Percentiles rank a stretch among this genome's conserved stretches.
phyloP scores from a whole-genome alignment of 2,797 vertebrate genomes.

The Centroberyx gerrardi region DNA sequence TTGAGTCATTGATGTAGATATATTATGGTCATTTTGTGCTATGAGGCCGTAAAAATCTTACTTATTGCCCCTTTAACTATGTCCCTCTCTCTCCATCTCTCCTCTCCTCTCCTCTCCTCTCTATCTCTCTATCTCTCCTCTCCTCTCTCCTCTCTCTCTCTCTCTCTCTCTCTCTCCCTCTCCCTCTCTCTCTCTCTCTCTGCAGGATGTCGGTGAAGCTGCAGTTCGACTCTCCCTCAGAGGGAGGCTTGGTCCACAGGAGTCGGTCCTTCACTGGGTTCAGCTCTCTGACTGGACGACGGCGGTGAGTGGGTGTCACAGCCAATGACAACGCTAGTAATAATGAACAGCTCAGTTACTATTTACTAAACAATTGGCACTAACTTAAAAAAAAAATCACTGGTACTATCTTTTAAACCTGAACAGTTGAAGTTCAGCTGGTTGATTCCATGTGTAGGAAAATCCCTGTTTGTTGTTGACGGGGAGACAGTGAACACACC shows the following conservation, averaged over 20 bases:
- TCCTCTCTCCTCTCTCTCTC: not conserved
- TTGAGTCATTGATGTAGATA: too few relatives aligned
- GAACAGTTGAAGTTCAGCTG: not conserved
- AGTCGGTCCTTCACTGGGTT: constrained; percentile 95
- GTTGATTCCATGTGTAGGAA: too few relatives aligned
- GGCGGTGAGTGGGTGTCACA: constrained; percentile 80
- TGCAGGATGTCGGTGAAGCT: constrained; percentile 94
- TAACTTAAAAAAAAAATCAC: not conserved
- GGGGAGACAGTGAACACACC: constrained; percentile 40
- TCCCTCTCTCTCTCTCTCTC: constrained; percentile 2
- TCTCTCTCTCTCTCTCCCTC: constrained; percentile 5
- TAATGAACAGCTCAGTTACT: not conserved
- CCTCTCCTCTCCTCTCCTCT: not conserved
- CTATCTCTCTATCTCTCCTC: too few relatives aligned
- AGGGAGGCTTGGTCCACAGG: constrained; percentile 87
- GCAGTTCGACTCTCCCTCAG: constrained; percentile 89
- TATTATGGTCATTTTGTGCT: too few relatives aligned
- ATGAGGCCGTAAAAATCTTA: too few relatives aligned
- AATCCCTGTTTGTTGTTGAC: not conserved
- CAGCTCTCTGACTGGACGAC: constrained; percentile 86
- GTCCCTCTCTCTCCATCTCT: too few relatives aligned
- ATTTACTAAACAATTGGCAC: too few relatives aligned
- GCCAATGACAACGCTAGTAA: not conserved
- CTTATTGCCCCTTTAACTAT: too few relatives aligned
- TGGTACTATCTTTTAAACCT: not conserved